These are phyloP conservation scores for Drosophila sp. DNA, from an alignment of 1,140 invertebrate genomes.

Conservation along the genomic window DNA sequence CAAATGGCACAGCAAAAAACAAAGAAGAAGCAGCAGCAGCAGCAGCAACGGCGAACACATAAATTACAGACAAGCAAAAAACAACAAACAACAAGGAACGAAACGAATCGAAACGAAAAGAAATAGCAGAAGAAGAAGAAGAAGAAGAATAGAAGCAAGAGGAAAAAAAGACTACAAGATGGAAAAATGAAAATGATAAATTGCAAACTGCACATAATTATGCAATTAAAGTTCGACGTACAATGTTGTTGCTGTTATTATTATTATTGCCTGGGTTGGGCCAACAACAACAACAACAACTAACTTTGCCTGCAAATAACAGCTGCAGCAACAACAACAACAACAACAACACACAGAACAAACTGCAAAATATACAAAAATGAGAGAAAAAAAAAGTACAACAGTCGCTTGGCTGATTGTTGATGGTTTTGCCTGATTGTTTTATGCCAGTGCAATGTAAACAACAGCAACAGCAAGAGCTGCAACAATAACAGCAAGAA, in stretches of 20 bases:
- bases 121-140: slow-evolving; percentile 23
- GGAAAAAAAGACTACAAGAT: slow-evolving; percentile 52
- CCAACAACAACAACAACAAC: slow-evolving; percentile 29
- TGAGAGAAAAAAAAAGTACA: slow-evolving; percentile 45
- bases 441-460: slow-evolving; percentile 46
- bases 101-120: slow-evolving; percentile 15
- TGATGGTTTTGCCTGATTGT: slow-evolving; percentile 40
- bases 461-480: slow-evolving; percentile 32
- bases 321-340: slow-evolving; percentile 29
- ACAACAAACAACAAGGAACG: slow-evolving; percentile 28
- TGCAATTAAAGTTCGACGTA: slow-evolving; percentile 84
- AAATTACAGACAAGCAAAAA: slow-evolving; percentile 69
- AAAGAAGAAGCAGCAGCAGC: slow-evolving; percentile 8
- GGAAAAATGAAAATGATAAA: slow-evolving; percentile 85
- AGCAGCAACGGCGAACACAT: slow-evolving; percentile 51
- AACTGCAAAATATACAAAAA: slow-evolving; percentile 13
- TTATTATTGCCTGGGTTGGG: slow-evolving; percentile 71
- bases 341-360: slow-evolving; percentile 14
- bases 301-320: slow-evolving; percentile 33
- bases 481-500: slow-evolving; percentile 3
- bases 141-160: slow-evolving; percentile 39
- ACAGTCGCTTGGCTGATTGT: slow-evolving; percentile 35
- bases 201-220: slow-evolving; percentile 85
- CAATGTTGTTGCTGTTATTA: slow-evolving; percentile 64
- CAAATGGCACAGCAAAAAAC: slow-evolving; percentile 32